Base-by-base conservation (phyloP, 2,113 vertebrate species). In the Sinocyclocheilus maitianheensis region DNA sequence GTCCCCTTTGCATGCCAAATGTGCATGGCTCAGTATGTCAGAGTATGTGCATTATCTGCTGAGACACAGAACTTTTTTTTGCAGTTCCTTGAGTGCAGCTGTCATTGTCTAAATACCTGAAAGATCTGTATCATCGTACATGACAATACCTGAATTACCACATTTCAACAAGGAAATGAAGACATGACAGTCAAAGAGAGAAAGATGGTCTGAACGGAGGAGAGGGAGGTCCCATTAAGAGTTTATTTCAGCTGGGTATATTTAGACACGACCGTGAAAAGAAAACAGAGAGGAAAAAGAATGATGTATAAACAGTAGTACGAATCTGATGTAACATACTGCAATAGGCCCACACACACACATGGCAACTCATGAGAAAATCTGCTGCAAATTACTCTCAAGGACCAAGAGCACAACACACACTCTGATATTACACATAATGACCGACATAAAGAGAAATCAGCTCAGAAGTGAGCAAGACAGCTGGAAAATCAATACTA, bases 161-260 rank as follows among this genome's bases (percentile, higher is more conserved):
- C 34, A 22, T 14, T 7, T 63, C 13, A 51, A 22, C 65, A 77
- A 34, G 81, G 77, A 81, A 30, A 2, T 53, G 24, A 72, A 69
- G n/a, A 75, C 22, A 53, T 30, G 20, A 46, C 20, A 48, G 14
- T 48, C 75, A 86, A n/a, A 81, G 13, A 77, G 75, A 13, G 14
- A 53, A 77, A 37, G 43, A 46, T 71, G 51, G 51, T 55, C 82
- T 81, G 87, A 89, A 85, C 91, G 91, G 90, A 87, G 88, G 88
- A 90, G 91, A 93, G 92, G 91, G 92, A 90, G 86, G 90, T 92
- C 91, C 93, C 90, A 85, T 93, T 88, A 91, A 94, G 91, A 91
- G 93, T 88, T 94, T 95, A 94, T 94, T 95, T 94, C 94, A 95
- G 90, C 60, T 77, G 80, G 90, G 91, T 95, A 94, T 93, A 95